Evolutionary conservation across 2,797 vertebrate genomes (phyloP).

Genomic region (Ctenopoma multispine): DNA sequence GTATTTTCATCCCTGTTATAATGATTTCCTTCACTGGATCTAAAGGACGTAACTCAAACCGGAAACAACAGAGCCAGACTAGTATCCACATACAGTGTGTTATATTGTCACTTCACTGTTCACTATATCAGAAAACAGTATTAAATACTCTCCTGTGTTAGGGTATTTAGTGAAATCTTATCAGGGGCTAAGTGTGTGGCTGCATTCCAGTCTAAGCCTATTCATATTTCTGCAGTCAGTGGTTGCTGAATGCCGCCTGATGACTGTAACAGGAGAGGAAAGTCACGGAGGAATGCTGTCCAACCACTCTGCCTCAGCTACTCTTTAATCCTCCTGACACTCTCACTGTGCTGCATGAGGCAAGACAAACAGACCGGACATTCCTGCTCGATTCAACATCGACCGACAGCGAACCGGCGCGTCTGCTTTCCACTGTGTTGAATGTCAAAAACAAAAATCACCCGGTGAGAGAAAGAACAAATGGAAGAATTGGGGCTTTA

Average conservation of each 20-base stretch:
- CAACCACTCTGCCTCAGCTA: constrained; percentile 55
- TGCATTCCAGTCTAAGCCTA: constrained; percentile 62
- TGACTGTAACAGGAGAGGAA: constrained; percentile 64
- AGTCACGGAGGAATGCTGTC: constrained; percentile 66
- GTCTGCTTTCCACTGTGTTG: neutral
- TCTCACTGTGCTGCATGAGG: constrained; percentile 46
- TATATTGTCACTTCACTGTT: neutral
- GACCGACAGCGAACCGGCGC: neutral
- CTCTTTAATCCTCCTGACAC: constrained; percentile 70
- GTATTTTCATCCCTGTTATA: neutral
- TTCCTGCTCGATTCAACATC: constrained; percentile 46
- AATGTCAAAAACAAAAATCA: neutral
- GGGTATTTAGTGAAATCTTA: constrained; percentile 46
- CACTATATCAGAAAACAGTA: neutral
- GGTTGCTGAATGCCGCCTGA: constrained; percentile 41
- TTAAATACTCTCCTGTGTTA: neutral
- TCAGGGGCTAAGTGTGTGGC: constrained; percentile 31
- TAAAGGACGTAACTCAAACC: neutral
- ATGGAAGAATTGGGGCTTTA: neutral
- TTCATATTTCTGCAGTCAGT: constrained; percentile 50
- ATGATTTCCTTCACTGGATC: neutral
- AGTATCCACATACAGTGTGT: neutral
- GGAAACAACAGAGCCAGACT: neutral
- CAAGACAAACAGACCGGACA: constrained; percentile 53
- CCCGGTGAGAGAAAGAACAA: constrained; percentile 1